phyloP scores from a whole-genome alignment of 2,797 vertebrate genomes.

The Pseudotriccus pelzelni region DNA sequence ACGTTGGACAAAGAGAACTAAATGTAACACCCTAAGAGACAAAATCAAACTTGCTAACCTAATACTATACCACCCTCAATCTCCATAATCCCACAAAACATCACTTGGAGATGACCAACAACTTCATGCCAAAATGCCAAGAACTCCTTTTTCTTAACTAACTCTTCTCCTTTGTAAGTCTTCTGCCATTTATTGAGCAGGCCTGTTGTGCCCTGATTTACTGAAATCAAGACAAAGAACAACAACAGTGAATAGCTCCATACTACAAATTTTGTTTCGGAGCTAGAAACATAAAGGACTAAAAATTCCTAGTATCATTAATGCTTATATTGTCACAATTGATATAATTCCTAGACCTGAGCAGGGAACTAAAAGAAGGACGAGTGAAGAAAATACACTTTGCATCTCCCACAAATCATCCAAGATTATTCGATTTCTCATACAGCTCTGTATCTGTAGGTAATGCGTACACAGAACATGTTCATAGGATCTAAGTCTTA shows the following conservation, averaged over 20 bases:
- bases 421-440: not conserved
- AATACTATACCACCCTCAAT: not conserved
- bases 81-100: not conserved
- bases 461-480: not conserved
- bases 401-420: not conserved
- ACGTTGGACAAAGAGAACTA: not conserved
- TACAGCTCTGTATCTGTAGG: not conserved
- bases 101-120: not conserved
- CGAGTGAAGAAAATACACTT: not conserved
- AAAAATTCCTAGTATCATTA: not conserved
- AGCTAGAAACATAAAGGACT: not conserved
- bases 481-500: not conserved
- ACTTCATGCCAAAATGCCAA: not conserved
- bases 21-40: not conserved
- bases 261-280: not conserved
- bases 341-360: not conserved
- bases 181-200: not conserved
- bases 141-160: not conserved
- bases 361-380: not conserved
- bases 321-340: not conserved
- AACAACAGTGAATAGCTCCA: not conserved
- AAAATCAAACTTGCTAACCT: not conserved
- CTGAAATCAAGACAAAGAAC: not conserved
- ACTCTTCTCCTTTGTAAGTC: not conserved
- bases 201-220: not conserved